Evolutionary conservation across 2,888 invertebrate genomes (phyloP).

Genomic region (Thecocarcelia acutangulata): DNA sequence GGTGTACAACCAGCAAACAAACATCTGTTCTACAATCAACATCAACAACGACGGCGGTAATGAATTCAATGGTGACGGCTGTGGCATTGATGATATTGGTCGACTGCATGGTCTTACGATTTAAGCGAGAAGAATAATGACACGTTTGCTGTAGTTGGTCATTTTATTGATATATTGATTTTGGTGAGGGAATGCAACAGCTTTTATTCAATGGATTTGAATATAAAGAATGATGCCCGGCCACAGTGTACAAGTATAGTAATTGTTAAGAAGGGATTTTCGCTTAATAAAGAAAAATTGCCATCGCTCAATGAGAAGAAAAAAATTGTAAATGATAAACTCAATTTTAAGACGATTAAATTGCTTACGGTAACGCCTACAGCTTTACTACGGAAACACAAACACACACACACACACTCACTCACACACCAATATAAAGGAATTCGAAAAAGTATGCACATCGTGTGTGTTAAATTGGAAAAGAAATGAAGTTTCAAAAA

Average conservation of each 20-base stretch:
- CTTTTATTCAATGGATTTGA: slow-evolving; percentile 19
- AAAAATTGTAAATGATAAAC: slow-evolving; percentile 23
- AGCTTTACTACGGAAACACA: too few species aligned
- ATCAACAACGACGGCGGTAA: slow-evolving; percentile 11
- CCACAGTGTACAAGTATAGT: background rate
- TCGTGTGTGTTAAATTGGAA: background rate
- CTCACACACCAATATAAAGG: background rate
- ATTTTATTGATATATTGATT: slow-evolving; percentile 48
- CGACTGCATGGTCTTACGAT: slow-evolving; percentile 21
- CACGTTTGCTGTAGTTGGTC: slow-evolving; percentile 28
- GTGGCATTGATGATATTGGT: slow-evolving; percentile 8
- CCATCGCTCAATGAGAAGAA: slow-evolving; percentile 28
- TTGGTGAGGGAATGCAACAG: background rate
- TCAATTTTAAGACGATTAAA: slow-evolving; percentile 24
- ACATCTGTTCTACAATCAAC: background rate
- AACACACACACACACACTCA: too few species aligned
- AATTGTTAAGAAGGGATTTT: slow-evolving; percentile 42
- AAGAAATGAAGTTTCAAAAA: too few species aligned
- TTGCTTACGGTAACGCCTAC: slow-evolving; percentile 26
- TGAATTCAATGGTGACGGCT: slow-evolving; percentile 28
- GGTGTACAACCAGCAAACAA: slow-evolving; percentile 49
- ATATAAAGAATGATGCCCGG: background rate
- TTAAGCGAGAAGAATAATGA: slow-evolving; percentile 46
- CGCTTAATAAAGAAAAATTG: slow-evolving; percentile 49
- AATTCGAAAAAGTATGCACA: background rate